Conservation (phyloP, 2,797 vertebrate species). For the Australoheros facetus region DNA sequence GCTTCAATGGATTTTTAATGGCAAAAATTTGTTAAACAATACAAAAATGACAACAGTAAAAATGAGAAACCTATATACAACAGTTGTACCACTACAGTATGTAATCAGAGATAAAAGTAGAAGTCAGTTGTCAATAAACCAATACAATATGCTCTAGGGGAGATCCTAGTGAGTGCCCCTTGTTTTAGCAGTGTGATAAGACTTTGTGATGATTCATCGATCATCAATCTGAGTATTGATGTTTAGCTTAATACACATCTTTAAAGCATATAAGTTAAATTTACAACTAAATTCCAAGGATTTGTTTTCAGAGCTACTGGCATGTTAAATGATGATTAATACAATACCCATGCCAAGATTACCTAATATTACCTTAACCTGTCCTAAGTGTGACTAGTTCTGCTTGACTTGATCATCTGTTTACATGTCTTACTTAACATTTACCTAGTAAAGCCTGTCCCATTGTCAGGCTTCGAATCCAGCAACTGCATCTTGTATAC, state of each 20-base stretch:
- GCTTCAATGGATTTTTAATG: background rate
- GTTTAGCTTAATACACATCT: background rate
- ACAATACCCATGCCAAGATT: background rate
- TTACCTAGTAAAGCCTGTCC: conserved; percentile 37
- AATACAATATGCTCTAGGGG: background rate
- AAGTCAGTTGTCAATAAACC: background rate
- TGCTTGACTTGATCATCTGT: conserved; percentile 22
- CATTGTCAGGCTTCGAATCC: conserved; percentile 44
- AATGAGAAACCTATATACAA: background rate
- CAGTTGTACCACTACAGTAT: background rate
- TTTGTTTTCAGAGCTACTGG: background rate
- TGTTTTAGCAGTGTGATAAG: no score
- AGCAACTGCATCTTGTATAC: conserved; percentile 34
- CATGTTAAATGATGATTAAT: background rate
- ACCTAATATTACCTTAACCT: background rate
- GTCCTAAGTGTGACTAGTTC: conserved; percentile 13
- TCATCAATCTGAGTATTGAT: background rate
- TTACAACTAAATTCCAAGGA: background rate
- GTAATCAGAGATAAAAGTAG: background rate
- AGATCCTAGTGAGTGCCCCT: background rate
- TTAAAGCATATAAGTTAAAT: background rate
- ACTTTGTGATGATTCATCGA: background rate
- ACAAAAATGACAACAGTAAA: background rate
- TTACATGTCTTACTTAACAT: conserved; percentile 32
- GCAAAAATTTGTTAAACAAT: background rate